A percentile compares a stretch with the other conserved stretches of the same genome.
Conservation (phyloP, 2,113 vertebrate genomes). For the Laticauda colubrina region DNA sequence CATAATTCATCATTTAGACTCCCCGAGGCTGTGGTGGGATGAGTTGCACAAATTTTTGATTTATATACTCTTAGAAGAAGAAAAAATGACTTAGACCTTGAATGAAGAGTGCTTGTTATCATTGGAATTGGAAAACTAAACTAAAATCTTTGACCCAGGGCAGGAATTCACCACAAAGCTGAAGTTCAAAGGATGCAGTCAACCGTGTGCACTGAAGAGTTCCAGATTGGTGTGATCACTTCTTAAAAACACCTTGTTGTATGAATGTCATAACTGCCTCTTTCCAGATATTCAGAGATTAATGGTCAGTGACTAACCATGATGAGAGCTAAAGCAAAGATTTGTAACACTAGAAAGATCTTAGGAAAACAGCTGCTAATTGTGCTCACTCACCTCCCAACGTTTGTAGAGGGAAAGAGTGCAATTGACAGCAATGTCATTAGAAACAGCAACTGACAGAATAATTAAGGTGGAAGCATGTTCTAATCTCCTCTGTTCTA, state of each 20-base stretch:
- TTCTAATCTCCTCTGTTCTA: background rate
- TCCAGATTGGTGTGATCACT: background rate
- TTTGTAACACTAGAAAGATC: background rate
- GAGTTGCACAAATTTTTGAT: slow-evolving; percentile 46
- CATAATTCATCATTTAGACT: slow-evolving; percentile 58
- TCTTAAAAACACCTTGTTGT: background rate
- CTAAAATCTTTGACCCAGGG: slow-evolving; percentile 26
- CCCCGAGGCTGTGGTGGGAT: slow-evolving; percentile 44
- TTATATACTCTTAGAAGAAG: slow-evolving; percentile 27
- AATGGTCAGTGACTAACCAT: background rate
- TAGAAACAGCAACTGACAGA: background rate
- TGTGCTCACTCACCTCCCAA: background rate
- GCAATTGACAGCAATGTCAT: background rate
- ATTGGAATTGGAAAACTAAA: slow-evolving; percentile 39
- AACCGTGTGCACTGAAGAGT: background rate
- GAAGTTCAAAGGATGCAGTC: background rate
- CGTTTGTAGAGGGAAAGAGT: background rate
- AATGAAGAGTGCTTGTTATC: slow-evolving; percentile 55
- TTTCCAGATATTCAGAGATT: background rate
- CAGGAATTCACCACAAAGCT: background rate
- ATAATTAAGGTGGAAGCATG: background rate
- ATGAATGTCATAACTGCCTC: background rate
- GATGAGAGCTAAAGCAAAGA: background rate
- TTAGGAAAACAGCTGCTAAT: background rate
- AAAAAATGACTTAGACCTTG: slow-evolving; percentile 48